Evolutionary conservation across 92 coral and sea anemone species (phyloP).

Genomic region (Heteractis magnifica): DNA sequence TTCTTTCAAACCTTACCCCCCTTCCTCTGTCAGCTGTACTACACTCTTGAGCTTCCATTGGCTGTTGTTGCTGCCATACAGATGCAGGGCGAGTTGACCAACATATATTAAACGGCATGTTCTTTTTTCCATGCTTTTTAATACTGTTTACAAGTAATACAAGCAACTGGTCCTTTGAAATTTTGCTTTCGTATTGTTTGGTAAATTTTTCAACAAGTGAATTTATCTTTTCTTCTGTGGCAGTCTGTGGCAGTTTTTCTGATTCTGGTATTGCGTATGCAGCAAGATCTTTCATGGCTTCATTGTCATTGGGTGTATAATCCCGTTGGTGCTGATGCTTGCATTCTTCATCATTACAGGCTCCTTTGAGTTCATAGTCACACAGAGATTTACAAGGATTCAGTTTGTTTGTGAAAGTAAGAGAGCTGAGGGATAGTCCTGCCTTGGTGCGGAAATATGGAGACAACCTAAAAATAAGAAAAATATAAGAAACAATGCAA

Average conservation of each 20-base stretch:
- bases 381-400: slow-evolving; percentile 67
- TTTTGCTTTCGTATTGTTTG: slow-evolving; percentile 80
- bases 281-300: slow-evolving; percentile 76
- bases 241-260: slow-evolving; percentile 28
- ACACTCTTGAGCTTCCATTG: slow-evolving; percentile 25
- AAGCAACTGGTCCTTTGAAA: slow-evolving; percentile 79
- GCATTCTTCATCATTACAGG: slow-evolving; percentile 90
- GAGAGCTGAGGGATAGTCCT: slow-evolving; percentile 73
- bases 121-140: slow-evolving; percentile 43
- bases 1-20: no score
- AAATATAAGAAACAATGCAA: background rate
- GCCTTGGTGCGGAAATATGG: slow-evolving; percentile 85
- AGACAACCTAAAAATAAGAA: slow-evolving; percentile 67
- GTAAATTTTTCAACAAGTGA: slow-evolving; percentile 54
- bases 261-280: slow-evolving; percentile 54
- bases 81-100: background rate
- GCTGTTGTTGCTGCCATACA: slow-evolving; percentile 18
- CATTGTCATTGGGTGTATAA: slow-evolving; percentile 50
- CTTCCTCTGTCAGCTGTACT: slow-evolving; percentile 35
- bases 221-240: slow-evolving; percentile 33
- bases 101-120: slow-evolving; percentile 50
- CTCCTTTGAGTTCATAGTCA: slow-evolving; percentile 81
- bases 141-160: slow-evolving; percentile 78
- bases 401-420: slow-evolving; percentile 74
- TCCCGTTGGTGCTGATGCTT: slow-evolving; percentile 65